Evolutionary conservation across 23 tunicate species (phyloP).

Genomic region (Phallusia fumigata): DNA sequence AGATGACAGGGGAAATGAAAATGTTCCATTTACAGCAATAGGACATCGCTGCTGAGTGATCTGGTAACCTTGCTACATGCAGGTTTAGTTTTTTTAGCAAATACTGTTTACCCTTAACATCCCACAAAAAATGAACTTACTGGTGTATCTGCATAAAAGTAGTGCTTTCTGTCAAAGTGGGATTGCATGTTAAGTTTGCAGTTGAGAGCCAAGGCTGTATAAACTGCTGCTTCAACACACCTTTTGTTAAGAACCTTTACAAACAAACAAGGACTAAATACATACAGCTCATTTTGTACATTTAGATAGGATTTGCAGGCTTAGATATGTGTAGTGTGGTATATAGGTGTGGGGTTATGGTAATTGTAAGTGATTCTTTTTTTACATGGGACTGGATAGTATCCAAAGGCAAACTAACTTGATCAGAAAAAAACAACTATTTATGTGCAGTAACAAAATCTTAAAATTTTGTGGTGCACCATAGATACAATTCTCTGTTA

Average conservation of each 20-base stretch:
- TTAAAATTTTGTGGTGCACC: too few species aligned
- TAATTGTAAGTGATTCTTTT: too few species aligned
- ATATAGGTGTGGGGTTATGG: too few species aligned
- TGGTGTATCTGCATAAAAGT: conserved; percentile 92
- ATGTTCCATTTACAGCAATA: conserved; percentile 64
- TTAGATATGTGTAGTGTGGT: too few species aligned
- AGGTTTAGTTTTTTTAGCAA: not conserved
- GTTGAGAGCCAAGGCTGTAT: conserved; percentile 61
- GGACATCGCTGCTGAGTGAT: conserved; percentile 84
- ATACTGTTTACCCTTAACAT: not conserved
- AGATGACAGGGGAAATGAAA: conserved; percentile 36
- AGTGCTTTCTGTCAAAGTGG: conserved; percentile 88
- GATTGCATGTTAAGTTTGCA: conserved; percentile 61
- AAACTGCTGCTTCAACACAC: conserved; percentile 81
- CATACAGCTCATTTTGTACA: too few species aligned
- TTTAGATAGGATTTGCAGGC: too few species aligned
- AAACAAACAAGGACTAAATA: not conserved
- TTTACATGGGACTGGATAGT: too few species aligned
- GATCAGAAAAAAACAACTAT: too few species aligned
- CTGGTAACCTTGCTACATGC: conserved; percentile 85
- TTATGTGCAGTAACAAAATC: too few species aligned
- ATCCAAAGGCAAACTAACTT: too few species aligned
- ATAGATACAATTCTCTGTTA: too few species aligned
- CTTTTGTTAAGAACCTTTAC: conserved; percentile 62
- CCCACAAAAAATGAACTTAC: conserved; percentile 30